Evolutionary conservation across 2,888 invertebrate species (phyloP).

Genomic region (Parnassius apollo): DNA sequence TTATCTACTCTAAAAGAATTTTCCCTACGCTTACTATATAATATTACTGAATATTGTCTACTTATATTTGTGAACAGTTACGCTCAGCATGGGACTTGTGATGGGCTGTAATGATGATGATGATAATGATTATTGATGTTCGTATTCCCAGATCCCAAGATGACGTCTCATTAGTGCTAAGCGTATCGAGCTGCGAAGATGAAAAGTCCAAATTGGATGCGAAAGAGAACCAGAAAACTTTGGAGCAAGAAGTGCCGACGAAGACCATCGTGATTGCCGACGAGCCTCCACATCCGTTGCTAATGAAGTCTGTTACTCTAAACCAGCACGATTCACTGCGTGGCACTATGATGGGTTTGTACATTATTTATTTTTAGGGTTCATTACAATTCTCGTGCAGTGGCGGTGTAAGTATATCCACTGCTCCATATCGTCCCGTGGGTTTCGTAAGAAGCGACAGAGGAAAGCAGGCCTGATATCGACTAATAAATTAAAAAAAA

Average conservation of each 20-base stretch:
- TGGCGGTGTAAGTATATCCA: neutral
- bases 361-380: neutral
- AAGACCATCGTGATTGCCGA: conserved; percentile 70
- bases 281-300: conserved; percentile 71
- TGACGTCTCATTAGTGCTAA: conserved; percentile 73
- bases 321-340: conserved; percentile 71
- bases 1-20: too few relatives aligned
- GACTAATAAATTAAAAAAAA: too few relatives aligned
- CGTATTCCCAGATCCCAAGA: conserved; percentile 68
- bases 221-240: conserved; percentile 43
- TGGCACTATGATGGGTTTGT: conserved; percentile 72
- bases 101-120: too few relatives aligned
- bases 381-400: neutral
- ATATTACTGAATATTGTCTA: too few relatives aligned
- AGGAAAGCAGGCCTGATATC: too few relatives aligned
- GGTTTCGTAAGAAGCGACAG: too few relatives aligned
- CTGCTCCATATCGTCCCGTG: too few relatives aligned
- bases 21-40: too few relatives aligned
- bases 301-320: conserved; percentile 73
- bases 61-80: too few relatives aligned
- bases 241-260: conserved; percentile 55
- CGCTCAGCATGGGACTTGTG: too few relatives aligned
- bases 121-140: too few relatives aligned
- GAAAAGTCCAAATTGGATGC: conserved; percentile 68
- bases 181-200: conserved; percentile 77